Conservation (phyloP, 2,888 invertebrate genomes). For the Chirona hameri region DNA sequence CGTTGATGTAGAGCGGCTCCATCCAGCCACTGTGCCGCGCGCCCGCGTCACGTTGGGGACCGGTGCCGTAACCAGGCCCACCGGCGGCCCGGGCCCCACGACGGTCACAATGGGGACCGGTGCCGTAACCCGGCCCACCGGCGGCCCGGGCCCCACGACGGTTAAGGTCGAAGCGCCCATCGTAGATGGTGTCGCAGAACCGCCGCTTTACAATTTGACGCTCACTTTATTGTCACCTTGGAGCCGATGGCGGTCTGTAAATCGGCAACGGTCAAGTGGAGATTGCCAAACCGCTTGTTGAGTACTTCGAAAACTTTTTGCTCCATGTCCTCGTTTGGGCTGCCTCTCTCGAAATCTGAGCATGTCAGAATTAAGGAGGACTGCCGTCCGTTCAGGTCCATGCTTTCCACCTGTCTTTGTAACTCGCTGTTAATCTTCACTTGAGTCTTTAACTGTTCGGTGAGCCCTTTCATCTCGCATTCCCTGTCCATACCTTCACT, state of each 20-base stretch:
- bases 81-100: background rate
- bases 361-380: background rate
- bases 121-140: background rate
- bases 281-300: background rate
- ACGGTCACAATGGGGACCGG: background rate
- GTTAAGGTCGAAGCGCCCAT: background rate
- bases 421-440: background rate
- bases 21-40: too few relatives aligned
- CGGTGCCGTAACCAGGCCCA: too few relatives aligned
- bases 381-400: background rate
- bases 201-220: background rate
- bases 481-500: background rate
- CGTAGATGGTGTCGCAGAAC: background rate
- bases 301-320: background rate
- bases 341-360: background rate
- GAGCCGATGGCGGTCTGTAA: background rate
- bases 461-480: background rate
- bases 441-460: background rate
- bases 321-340: background rate
- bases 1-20: background rate
- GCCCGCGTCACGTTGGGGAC: too few relatives aligned
- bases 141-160: background rate
- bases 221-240: background rate
- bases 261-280: background rate
- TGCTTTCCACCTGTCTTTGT: background rate